Evolutionary conservation across 2,113 vertebrate genomes (phyloP).

Genomic region (Heloderma charlesbogerti): DNA sequence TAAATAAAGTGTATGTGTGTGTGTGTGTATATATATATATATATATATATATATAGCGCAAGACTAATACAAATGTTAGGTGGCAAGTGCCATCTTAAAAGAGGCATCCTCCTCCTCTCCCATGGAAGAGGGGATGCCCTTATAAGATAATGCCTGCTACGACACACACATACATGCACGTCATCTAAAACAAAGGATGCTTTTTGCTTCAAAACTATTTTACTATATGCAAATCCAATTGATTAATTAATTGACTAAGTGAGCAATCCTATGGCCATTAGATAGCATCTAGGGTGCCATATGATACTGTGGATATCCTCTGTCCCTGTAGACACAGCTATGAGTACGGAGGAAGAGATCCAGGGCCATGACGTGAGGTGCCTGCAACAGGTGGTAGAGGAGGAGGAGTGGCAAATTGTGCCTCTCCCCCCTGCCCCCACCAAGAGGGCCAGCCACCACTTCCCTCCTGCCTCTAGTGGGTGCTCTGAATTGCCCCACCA

Average conservation of each 20-base stretch:
- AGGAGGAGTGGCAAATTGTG: too few species aligned
- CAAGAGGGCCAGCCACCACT: too few species aligned
- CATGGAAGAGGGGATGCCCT: neutral
- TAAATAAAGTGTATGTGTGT: too few species aligned
- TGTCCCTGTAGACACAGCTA: too few species aligned
- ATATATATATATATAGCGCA: neutral
- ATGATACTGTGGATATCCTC: too few species aligned
- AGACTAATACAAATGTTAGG: neutral
- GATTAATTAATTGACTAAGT: neutral
- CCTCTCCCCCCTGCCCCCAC: too few species aligned
- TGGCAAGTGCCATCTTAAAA: neutral
- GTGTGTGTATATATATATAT: neutral
- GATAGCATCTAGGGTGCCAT: too few species aligned
- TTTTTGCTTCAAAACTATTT: neutral
- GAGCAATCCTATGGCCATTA: neutral
- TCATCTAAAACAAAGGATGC: neutral
- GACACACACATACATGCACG: neutral
- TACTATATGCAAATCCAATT: neutral
- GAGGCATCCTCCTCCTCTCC: neutral
- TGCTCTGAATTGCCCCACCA: too few species aligned
- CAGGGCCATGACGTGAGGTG: too few species aligned
- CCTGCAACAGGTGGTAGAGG: too few species aligned
- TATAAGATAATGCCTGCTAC: neutral
- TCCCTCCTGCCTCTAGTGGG: too few species aligned
- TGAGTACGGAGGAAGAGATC: too few species aligned